These are phyloP conservation scores for Tragulus kanchil DNA, from an alignment of 2,113 vertebrate genomes.

Conservation along the genomic window DNA sequence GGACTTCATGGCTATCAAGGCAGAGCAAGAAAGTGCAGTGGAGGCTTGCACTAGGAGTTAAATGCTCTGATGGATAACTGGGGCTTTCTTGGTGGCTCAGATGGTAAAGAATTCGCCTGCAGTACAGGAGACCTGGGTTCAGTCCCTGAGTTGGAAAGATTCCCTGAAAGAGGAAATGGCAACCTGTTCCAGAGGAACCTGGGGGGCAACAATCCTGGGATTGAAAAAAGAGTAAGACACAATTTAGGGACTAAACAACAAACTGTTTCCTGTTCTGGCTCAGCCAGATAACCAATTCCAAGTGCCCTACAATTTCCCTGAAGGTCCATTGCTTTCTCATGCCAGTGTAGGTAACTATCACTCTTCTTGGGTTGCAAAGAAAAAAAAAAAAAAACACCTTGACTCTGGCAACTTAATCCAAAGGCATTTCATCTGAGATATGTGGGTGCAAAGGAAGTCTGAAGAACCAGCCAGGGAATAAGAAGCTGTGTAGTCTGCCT, in stretches of 20 bases:
- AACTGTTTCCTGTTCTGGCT: background rate
- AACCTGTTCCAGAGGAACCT: background rate
- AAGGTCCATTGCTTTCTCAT: background rate
- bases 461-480: background rate
- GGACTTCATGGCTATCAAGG: background rate
- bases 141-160: background rate
- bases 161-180: background rate
- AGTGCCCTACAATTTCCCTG: background rate
- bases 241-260: background rate
- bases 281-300: background rate
- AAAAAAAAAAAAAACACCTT: background rate
- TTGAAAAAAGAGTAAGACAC: background rate
- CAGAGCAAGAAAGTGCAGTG: background rate
- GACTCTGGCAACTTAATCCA: constrained; percentile 1
- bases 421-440: background rate
- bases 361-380: background rate
- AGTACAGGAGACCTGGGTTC: background rate
- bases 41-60: background rate
- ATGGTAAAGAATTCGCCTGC: background rate
- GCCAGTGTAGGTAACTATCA: background rate
- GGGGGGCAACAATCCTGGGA: background rate
- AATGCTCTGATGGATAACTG: background rate
- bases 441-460: background rate
- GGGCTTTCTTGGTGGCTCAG: background rate
- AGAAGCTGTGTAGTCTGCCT: background rate